Conservation (phyloP, 2,797 vertebrate genomes). For the Darevskia nairensis region DNA sequence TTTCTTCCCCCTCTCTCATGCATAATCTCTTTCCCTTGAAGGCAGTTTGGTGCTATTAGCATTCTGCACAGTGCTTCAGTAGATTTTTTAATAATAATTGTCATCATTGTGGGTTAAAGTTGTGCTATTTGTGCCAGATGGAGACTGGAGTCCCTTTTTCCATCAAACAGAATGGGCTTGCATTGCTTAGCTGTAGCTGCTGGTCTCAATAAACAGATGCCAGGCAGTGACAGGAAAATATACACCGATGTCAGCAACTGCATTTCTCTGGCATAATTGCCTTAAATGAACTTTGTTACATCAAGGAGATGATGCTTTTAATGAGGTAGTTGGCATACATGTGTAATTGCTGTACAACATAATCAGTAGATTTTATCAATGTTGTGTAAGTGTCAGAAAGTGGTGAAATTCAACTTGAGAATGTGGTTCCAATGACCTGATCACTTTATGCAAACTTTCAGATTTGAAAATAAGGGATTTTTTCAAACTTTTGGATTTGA, state of each 20-base stretch:
- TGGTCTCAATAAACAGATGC: slow-evolving; percentile 82
- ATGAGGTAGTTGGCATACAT: slow-evolving; percentile 70
- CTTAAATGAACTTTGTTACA: slow-evolving; percentile 80
- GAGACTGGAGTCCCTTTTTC: slow-evolving; percentile 74
- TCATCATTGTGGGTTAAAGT: slow-evolving; percentile 82
- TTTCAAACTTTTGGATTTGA: no score
- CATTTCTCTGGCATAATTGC: slow-evolving; percentile 74
- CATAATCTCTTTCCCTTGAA: slow-evolving; percentile 69
- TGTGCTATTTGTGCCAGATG: slow-evolving; percentile 81
- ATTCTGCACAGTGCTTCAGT: slow-evolving; percentile 68
- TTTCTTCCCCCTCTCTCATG: slow-evolving; percentile 58
- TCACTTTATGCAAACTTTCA: fast-evolving
- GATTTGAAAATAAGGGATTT: no score
- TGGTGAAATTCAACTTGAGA: not conserved
- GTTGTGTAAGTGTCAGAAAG: not conserved
- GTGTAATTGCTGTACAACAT: slow-evolving; percentile 41
- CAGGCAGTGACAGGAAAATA: slow-evolving; percentile 74
- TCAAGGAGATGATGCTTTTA: slow-evolving; percentile 55
- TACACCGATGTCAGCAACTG: slow-evolving; percentile 72
- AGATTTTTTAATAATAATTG: slow-evolving; percentile 79
- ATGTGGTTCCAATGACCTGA: fast-evolving
- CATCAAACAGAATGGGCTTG: slow-evolving; percentile 74
- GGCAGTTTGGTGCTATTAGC: slow-evolving; percentile 73
- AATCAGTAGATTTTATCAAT: slow-evolving; percentile 2
- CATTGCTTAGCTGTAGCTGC: slow-evolving; percentile 72